phyloP scores from a whole-genome alignment of 2,797 vertebrate genomes.

The Phalloptychus januarius region DNA sequence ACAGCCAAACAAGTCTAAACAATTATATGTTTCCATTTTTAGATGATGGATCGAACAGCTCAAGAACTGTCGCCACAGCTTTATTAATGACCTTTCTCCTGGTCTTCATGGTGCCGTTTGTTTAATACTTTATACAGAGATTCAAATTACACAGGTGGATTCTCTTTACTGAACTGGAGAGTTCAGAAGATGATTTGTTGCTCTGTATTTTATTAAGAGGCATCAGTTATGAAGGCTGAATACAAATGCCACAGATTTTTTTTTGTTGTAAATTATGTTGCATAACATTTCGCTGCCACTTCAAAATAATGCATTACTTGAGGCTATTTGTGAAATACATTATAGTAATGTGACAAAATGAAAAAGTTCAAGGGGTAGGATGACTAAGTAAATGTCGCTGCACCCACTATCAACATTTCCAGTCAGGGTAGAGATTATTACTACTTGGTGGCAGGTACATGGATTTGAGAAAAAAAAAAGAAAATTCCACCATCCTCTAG shows the following conservation, averaged over 20 bases:
- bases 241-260: background rate
- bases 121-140: background rate
- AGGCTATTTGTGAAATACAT: background rate
- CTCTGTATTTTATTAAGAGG: background rate
- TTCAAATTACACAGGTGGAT: background rate
- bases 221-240: background rate
- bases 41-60: background rate
- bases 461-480: background rate
- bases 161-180: background rate
- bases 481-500: background rate
- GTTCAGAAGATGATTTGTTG: background rate
- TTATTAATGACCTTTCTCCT: background rate
- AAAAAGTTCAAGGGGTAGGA: background rate
- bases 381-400: background rate
- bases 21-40: background rate
- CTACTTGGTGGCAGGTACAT: background rate
- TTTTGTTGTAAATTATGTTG: background rate
- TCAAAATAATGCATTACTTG: background rate
- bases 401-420: background rate
- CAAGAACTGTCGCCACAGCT: background rate
- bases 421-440: background rate
- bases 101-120: too few species aligned
- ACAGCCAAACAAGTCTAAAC: background rate
- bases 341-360: background rate
- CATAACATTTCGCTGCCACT: background rate